Evolutionary conservation across 1,140 invertebrate species (phyloP), one percentile per base, ranked within the genome.

Genomic region (Metaphire vulgaris): DNA sequence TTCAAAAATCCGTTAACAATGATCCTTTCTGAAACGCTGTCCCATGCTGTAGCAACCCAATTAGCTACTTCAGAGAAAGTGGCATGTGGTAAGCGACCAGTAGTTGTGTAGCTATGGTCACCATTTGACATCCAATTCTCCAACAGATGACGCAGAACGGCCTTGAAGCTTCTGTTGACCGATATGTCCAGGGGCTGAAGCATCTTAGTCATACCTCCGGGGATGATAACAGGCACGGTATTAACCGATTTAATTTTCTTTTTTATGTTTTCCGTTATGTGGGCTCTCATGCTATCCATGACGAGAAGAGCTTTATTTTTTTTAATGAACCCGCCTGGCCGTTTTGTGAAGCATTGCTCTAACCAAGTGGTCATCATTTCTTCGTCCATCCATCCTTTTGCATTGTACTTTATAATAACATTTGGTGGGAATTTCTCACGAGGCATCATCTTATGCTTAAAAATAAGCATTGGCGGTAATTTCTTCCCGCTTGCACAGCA

Each of bases 401-500:
- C 30, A 16, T 74, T 29, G 2, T 12, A 2, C 12, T 74, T 65
- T 2, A 74, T 21, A 28, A 74, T n/a, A 12, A 70, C 64, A 6
- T 26, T 33, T n/a, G 16, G 16, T 14, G 73, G 32, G 26, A 73
- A 28, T 72, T 15, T 30, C 72, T 73, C 77, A 34, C 77, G 77
- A 26, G 0, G 69, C 30, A 80, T 33, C 41, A 67, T 79, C 33
- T 77, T 80, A 33, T 77, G 21, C 66, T 74, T 78, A 34, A 80
- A 80, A 0, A 80, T 79, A 6, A 80, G 32, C 32, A 76, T 41
- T 0, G 77, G 72, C 73, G 69, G 68, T 15, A 77, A 67, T 69
- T 77, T 80, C 0, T 64, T 79, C 1, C 77, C 74, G 73, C 76
- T 70, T 26, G 79, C 74, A 66, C 74, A 31, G 72, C 33, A 80